Base-by-base conservation (phyloP, 2,888 invertebrate species). In the Melanchra persicariae region DNA sequence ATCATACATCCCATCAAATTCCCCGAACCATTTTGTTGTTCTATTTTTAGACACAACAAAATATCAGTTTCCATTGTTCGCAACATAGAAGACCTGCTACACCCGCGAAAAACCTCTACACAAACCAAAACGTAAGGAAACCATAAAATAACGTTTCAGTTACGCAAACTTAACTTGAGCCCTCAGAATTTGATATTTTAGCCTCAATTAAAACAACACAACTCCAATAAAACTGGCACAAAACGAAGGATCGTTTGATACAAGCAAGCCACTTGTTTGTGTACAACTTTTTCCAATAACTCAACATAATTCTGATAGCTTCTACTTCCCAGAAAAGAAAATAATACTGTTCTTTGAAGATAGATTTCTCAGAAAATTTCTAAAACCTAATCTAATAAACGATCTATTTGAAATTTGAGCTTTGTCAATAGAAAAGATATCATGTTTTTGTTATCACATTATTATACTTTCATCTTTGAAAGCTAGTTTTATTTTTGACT, bases 101-200 rank as follows among this genome's bases (percentile, higher is more conserved):
- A n/a, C 2, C 12, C 17, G 5, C 19, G 40, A 52, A 49, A 55
- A 45, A 26, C 37, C 54, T 24, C 22, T 6, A 63, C 17, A 58
- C 19, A 52, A 60, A 0, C 22, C 1, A 17, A 61, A 73, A 52
- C 37, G 10, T 37, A 70, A 69, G 26, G 82, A 82, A 77, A 58
- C 72, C 74, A 2, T 82, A 65, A 75, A 78, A 80, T 73, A 57
- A 70, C 54, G 65, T 52, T n/a, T 55, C 1, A 37, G 43, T 47
- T 62, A 55, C 52, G 73, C 81, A 66, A 74, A 77, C 75, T 76
- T 74, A 74, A 77, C 75, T 76, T 74, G 52, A 75, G 70, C 57
- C 61, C 79, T 63, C 77, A 79, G 85, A 87, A 89, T 88, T 85
- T 85, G 80, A 88, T 86, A 86, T 83, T 88, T 87, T 85, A 84